Base-by-base conservation (phyloP, 1,140 invertebrate genomes). In the Eulimnadia texana region DNA sequence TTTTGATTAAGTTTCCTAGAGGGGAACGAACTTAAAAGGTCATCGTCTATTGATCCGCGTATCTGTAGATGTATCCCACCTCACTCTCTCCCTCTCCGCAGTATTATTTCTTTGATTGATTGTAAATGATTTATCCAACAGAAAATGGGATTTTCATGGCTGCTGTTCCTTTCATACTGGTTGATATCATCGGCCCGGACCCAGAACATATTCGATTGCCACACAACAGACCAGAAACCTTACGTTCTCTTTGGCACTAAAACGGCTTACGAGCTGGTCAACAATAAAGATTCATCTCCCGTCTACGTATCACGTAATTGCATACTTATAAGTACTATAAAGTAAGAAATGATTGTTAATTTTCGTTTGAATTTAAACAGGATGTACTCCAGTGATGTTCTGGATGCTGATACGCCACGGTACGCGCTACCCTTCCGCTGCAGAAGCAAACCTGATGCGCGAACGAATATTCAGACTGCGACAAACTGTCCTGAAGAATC, bases 401-500 rank as follows among this genome's bases (percentile, higher is more conserved):
- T 84, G 81, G 81, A 73, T 82, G 61, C 68, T 82, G 55, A 77
- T 76, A 60, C 74, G 82, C 9, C 80, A 83, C 66, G 83, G 82
- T n/a, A 79, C 82, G 0, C 70, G 79, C 63, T 74, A 79, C 61
- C 82, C 82, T 1, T 75, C 77, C 51, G 68, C 69, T 1, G 68
- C 70, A 11, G 75, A 76, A 62, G 78, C 82, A 11, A 62, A 72
- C 2, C 72, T 72, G 20, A 72, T 83, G n/a, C 22, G 42, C 23
- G 69, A 76, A 23, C 71, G 74, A 25, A 69, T 84, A 3, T 70
- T 67, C 1, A 73, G 76, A 61, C 71, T 82, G 55, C 75, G 73
- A 55, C 76, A 79, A 60, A 76, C 77, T 65, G 77, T 84, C 33
- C 64, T 81, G 0, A 68, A 70, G 6, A 84, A 84, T 66, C 81